Evolutionary conservation across 2,888 invertebrate genomes (phyloP).

Genomic region (Elysia crispata): DNA sequence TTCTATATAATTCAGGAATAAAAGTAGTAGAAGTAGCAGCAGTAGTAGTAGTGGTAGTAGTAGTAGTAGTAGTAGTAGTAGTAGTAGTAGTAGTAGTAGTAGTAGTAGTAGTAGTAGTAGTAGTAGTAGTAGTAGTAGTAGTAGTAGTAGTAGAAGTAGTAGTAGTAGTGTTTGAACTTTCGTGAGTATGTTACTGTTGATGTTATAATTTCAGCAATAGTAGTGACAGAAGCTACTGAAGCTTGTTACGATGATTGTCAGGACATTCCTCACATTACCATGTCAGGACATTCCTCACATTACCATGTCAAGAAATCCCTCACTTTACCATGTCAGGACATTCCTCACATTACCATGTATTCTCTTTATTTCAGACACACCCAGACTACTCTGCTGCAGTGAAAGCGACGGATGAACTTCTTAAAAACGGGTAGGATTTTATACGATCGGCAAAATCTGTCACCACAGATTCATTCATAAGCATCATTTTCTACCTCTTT

Average conservation of each 20-base stretch:
- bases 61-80: constrained; percentile 6
- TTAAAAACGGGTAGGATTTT: constrained; percentile 52
- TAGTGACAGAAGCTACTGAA: too few relatives aligned
- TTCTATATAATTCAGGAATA: too few relatives aligned
- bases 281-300: too few relatives aligned
- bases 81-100: constrained; percentile 9
- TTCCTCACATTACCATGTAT: too few relatives aligned
- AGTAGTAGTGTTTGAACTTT: neutral
- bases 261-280: too few relatives aligned
- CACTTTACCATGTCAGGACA: too few relatives aligned
- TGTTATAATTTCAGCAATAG: too few relatives aligned
- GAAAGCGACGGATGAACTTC: constrained; percentile 51
- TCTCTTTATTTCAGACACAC: constrained; percentile 45
- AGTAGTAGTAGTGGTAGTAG: neutral
- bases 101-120: constrained; percentile 3
- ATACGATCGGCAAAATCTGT: neutral
- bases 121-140: constrained; percentile 11
- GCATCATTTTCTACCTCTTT: too few relatives aligned
- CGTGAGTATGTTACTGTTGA: neutral
- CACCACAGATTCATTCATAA: too few relatives aligned
- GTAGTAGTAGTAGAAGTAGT: constrained; percentile 11
- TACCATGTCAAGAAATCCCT: too few relatives aligned
- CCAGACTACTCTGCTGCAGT: constrained; percentile 54
- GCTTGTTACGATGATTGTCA: too few relatives aligned
- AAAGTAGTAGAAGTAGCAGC: neutral